Conservation (phyloP, 2,888 invertebrate genomes). For the Brassicogethes aeneus region DNA sequence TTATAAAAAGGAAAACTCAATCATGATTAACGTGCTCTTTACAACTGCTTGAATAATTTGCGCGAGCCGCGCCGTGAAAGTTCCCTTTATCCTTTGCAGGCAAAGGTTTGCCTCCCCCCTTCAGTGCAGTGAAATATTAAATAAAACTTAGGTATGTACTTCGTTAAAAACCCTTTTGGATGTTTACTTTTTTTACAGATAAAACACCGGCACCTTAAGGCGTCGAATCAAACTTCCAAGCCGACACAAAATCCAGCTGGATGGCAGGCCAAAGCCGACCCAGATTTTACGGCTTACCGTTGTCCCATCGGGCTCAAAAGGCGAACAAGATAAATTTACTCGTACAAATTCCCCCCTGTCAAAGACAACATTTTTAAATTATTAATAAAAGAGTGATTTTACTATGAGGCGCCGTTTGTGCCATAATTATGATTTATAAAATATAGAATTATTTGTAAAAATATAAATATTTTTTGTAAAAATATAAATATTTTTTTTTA, state of each 20-base stretch:
- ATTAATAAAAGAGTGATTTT: no score
- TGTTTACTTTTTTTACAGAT: neutral
- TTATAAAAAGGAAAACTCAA: slow-evolving; percentile 10
- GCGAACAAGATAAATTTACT: neutral
- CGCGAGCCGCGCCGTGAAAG: neutral
- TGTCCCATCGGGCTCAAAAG: neutral
- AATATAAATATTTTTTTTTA: no score
- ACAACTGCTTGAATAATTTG: slow-evolving; percentile 6
- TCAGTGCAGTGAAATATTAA: neutral
- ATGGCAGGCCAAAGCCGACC: slow-evolving; percentile 12
- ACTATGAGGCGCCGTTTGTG: no score
- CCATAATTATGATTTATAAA: no score
- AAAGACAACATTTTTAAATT: no score
- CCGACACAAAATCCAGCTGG: slow-evolving; percentile 13
- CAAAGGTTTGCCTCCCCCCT: neutral
- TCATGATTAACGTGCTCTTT: slow-evolving; percentile 12
- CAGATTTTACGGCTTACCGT: slow-evolving; percentile 11
- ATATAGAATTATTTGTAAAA: no score
- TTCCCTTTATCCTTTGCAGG: slow-evolving; percentile 1
- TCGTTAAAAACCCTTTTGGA: neutral
- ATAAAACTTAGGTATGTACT: neutral
- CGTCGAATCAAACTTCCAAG: slow-evolving; percentile 16
- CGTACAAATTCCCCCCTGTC: neutral
- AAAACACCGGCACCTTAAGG: slow-evolving; percentile 12
- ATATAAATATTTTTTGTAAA: no score